Conservation (phyloP, 2,113 vertebrate genomes). For the Myotis brandtii region DNA sequence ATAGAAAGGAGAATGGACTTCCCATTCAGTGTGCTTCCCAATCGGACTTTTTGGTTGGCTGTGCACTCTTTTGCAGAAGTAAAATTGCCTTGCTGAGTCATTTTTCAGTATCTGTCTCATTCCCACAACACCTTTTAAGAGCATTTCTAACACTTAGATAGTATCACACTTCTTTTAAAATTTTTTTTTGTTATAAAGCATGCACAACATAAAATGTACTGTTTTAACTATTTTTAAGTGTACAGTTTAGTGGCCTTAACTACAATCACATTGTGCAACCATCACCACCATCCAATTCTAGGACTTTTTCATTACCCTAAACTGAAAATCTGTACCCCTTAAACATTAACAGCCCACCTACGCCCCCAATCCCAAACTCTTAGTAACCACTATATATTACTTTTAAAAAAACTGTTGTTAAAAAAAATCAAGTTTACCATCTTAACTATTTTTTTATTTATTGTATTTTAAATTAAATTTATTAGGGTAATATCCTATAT, state of each 20-base stretch:
- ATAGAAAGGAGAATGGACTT: too few species aligned
- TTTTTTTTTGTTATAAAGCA: neutral
- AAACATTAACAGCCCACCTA: neutral
- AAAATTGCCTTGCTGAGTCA: too few species aligned
- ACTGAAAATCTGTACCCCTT: neutral
- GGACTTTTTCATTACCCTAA: neutral
- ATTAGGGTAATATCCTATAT: neutral
- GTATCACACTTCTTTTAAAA: neutral
- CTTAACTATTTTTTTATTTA: neutral
- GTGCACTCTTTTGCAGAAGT: too few species aligned
- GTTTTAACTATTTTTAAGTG: neutral
- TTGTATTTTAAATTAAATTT: neutral
- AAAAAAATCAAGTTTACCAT: neutral
- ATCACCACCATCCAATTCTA: neutral
- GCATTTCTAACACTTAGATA: too few species aligned
- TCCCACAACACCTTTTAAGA: too few species aligned
- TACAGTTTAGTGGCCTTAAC: neutral
- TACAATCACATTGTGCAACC: neutral
- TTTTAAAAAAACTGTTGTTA: neutral
- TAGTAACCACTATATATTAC: neutral
- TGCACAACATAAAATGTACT: neutral
- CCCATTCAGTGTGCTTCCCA: too few species aligned
- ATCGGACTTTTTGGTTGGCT: too few species aligned
- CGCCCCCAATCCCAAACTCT: neutral
- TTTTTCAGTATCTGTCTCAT: too few species aligned